Base-by-base conservation (phyloP, 1,140 invertebrate genomes). In the Periplaneta americana region DNA sequence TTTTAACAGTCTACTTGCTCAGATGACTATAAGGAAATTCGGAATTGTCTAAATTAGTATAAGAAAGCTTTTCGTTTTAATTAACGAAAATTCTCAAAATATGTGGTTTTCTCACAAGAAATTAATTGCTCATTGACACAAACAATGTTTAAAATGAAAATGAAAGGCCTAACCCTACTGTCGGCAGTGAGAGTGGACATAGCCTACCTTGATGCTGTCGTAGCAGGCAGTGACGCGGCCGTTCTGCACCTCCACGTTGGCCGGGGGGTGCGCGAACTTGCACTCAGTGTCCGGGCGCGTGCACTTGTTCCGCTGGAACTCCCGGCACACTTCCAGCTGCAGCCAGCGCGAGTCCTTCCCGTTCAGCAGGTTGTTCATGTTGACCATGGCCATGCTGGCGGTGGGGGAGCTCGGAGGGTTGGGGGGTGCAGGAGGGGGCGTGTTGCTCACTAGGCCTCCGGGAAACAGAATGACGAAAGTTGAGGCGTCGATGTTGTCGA, bases 131-230 rank as follows among this genome's bases (percentile, higher is more conserved):
- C n/a, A n/a, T n/a, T n/a, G n/a, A n/a, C n/a, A n/a, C n/a, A n/a
- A n/a, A n/a, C n/a, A n/a, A n/a, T n/a, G n/a, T n/a, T n/a, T n/a
- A n/a, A n/a, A n/a, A n/a, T n/a, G n/a, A n/a, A n/a, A n/a, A n/a
- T n/a, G n/a, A n/a, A n/a, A n/a, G n/a, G n/a, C n/a, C n/a, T n/a
- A n/a, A n/a, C n/a, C n/a, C n/a, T n/a, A n/a, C n/a, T n/a, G n/a
- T n/a, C n/a, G n/a, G n/a, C n/a, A n/a, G n/a, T n/a, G n/a, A n/a
- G n/a, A n/a, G n/a, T n/a, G n/a, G n/a, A n/a, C n/a, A n/a, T n/a
- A n/a, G n/a, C 94, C 92, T 92, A 99, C 99, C 98, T 99, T 99
- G 90, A 99, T 99, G 89, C 97, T 99, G 92, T 99, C 99, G 93
- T 99, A 99, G 93, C 99, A 99, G 85, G 99, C 98, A 84, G 98